These are phyloP conservation scores for Bostrychus sinensis DNA, from an alignment of 2,113 vertebrate species.

Conservation along the genomic window DNA sequence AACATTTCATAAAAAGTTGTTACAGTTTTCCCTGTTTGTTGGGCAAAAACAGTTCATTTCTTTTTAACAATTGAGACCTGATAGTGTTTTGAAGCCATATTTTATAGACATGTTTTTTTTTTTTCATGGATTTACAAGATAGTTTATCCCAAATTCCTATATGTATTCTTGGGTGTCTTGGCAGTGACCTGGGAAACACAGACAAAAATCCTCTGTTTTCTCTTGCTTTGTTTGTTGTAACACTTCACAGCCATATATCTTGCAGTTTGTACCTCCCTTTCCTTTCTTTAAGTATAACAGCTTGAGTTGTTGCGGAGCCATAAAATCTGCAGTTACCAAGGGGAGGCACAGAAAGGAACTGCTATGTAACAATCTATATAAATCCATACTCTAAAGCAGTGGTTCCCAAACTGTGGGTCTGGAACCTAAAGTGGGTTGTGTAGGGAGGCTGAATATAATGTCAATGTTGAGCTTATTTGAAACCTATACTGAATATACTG, in stretches of 20 bases:
- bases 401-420: neutral
- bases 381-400: conserved; percentile 15
- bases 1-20: neutral
- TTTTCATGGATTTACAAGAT: conserved; percentile 47
- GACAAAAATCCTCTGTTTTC: conserved; percentile 64
- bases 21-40: neutral
- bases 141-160: conserved; percentile 60
- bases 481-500: no score
- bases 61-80: conserved; percentile 13
- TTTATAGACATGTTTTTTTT: conserved; percentile 39
- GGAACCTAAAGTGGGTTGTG: no score
- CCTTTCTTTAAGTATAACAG: conserved; percentile 44
- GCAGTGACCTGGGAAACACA: conserved; percentile 47
- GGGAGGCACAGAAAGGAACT: conserved; percentile 27
- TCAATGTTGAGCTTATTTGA: no score
- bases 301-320: conserved; percentile 44
- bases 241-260: conserved; percentile 60
- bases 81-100: conserved; percentile 25
- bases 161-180: conserved; percentile 63
- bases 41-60: neutral
- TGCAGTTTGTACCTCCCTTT: conserved; percentile 43
- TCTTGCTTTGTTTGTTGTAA: conserved; percentile 46
- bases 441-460: no score
- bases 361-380: conserved; percentile 33
- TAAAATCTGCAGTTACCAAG: conserved; percentile 52